Percentiles rank a stretch among this genome's conserved stretches.
phyloP scores from a whole-genome alignment of 1,140 invertebrate genomes.

The Periplaneta americana region DNA sequence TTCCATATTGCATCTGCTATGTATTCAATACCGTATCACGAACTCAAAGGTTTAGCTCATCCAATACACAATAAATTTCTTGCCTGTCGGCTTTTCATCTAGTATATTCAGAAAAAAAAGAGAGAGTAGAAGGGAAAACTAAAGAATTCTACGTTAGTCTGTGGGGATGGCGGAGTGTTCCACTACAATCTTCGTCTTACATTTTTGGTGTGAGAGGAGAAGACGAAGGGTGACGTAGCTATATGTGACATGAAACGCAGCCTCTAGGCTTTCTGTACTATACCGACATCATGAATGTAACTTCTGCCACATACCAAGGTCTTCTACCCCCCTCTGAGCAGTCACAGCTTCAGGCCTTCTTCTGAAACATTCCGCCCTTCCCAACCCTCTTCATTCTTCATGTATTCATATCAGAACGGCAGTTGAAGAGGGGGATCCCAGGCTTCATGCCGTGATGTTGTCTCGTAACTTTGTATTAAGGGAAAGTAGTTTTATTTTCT shows the following conservation, averaged over 20 bases:
- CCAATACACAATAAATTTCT: no score
- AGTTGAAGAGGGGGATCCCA: no score
- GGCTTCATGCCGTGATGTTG: no score
- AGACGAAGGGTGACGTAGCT: background rate
- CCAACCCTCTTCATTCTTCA: background rate
- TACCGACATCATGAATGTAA: background rate
- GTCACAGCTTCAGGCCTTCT: background rate
- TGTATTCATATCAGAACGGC: background rate
- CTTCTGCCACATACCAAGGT: background rate
- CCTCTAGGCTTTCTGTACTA: no score
- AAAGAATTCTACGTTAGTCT: background rate
- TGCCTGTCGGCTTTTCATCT: no score
- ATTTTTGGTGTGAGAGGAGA: background rate
- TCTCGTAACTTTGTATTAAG: no score
- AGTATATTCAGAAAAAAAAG: no score
- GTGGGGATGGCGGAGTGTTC: background rate
- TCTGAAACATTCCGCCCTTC: background rate
- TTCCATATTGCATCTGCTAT: no score
- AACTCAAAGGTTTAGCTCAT: no score
- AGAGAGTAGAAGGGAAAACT: background rate
- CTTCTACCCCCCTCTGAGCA: background rate
- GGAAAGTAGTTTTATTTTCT: no score
- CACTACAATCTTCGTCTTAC: background rate
- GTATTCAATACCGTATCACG: no score
- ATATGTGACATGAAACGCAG: background rate